Percentiles rank a stretch among this genome's conserved stretches.
These are phyloP conservation scores for Melieria picta DNA, from an alignment of 2,888 invertebrate species.

Conservation along the genomic window DNA sequence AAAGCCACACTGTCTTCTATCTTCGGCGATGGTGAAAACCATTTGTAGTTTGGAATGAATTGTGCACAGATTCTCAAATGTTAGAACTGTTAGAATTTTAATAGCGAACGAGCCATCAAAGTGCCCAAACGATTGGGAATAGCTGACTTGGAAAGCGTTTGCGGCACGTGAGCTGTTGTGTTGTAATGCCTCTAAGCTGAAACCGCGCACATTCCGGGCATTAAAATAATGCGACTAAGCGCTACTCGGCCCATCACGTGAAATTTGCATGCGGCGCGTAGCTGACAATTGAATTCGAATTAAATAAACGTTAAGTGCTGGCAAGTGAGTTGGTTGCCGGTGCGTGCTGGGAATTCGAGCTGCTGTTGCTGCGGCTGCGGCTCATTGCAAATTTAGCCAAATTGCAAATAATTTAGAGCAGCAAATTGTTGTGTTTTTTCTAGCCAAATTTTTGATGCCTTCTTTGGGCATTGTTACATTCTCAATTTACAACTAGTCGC, in stretches of 20 bases:
- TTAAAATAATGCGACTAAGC: neutral
- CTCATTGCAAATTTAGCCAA: neutral
- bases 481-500: conserved; percentile 1
- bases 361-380: conserved; percentile 1
- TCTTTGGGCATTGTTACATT: neutral
- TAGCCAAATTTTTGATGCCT: conserved; percentile 1
- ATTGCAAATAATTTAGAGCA: conserved; percentile 16
- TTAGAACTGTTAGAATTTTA: too few species aligned
- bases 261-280: conserved; percentile 21
- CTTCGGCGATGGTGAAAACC: rapidly evolving
- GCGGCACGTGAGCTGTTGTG: too few species aligned
- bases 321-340: conserved; percentile 13
- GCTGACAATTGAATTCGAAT: conserved; percentile 25
- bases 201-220: too few species aligned
- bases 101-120: too few species aligned
- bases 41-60: too few species aligned
- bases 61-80: too few species aligned
- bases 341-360: neutral
- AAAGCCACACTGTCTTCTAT: too few species aligned
- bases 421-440: neutral
- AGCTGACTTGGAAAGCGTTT: too few species aligned
- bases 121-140: too few species aligned
- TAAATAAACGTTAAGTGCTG: conserved; percentile 27
- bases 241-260: neutral
- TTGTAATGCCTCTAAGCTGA: too few species aligned